Percentiles rank a stretch among this genome's conserved stretches.
phyloP scores from a whole-genome alignment of 2,113 vertebrate genomes.

The Rhinichthys klamathensis region DNA sequence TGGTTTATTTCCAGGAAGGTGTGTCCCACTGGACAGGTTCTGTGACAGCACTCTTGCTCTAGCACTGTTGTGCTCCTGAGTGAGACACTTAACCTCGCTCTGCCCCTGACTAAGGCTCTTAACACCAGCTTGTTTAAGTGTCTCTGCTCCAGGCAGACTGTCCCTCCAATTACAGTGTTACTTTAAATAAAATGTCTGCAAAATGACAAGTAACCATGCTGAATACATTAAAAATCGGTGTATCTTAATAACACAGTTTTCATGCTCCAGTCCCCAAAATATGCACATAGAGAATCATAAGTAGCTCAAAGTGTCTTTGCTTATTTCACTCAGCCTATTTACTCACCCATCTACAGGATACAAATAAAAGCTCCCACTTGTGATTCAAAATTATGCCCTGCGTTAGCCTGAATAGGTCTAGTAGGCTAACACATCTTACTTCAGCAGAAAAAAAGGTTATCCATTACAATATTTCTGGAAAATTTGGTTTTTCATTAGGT shows the following conservation, averaged over 20 bases:
- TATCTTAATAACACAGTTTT: constrained; percentile 32
- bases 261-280: constrained; percentile 20
- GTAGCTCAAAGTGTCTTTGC: constrained; percentile 17
- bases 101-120: constrained; percentile 35
- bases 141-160: constrained; percentile 21
- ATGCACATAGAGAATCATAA: constrained; percentile 11
- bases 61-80: constrained; percentile 22
- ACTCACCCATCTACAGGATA: constrained; percentile 13
- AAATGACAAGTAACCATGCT: constrained; percentile 10
- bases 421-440: not conserved
- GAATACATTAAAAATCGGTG: constrained; percentile 20
- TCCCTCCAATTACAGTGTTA: constrained; percentile 31
- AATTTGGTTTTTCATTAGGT: not conserved
- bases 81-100: constrained; percentile 35
- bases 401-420: not conserved
- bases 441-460: not conserved
- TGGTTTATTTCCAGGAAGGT: constrained; percentile 26
- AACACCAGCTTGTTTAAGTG: constrained; percentile 43
- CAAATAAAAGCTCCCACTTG: not conserved
- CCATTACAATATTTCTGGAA: not conserved
- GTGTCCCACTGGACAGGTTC: constrained; percentile 24
- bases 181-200: constrained; percentile 18
- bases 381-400: not conserved
- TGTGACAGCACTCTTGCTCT: constrained; percentile 40
- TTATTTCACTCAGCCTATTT: constrained; percentile 24